Conservation (phyloP, 2,888 invertebrate species). For the Odontothrips loti region DNA sequence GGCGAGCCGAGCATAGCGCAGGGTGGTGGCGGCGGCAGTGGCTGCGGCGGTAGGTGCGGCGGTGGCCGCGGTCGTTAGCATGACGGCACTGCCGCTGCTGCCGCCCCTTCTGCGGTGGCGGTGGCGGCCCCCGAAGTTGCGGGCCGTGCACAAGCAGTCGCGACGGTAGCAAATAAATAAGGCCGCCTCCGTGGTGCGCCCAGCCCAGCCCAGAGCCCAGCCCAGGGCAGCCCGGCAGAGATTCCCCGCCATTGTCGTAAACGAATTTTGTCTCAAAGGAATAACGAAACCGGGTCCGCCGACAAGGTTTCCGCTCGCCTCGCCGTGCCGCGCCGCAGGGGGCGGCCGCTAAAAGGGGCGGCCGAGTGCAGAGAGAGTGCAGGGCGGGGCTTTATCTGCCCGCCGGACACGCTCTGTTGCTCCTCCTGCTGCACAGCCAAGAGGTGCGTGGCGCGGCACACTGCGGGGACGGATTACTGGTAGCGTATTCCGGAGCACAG, state of each 20-base stretch:
- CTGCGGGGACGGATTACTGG: too few relatives aligned
- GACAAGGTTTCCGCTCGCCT: background rate
- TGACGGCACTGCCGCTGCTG: too few relatives aligned
- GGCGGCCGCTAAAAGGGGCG: background rate
- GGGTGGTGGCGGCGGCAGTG: background rate
- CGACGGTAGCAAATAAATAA: background rate
- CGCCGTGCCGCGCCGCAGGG: background rate
- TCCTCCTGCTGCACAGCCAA: too few relatives aligned
- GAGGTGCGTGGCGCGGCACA: too few relatives aligned
- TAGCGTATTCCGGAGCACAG: too few relatives aligned
- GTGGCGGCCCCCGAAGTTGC: too few relatives aligned
- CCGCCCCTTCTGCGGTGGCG: background rate
- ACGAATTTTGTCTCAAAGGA: conserved; percentile 6
- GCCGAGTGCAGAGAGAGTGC: too few relatives aligned
- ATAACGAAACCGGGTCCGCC: background rate
- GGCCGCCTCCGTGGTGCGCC: background rate
- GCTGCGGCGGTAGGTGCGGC: background rate
- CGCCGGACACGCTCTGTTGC: too few relatives aligned
- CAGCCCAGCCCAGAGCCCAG: background rate
- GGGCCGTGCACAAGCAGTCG: too few relatives aligned
- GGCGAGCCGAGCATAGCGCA: background rate
- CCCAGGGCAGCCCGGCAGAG: background rate
- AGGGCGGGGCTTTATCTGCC: too few relatives aligned
- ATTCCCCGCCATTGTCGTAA: background rate
- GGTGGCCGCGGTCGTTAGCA: background rate